A percentile compares a stretch with the other conserved stretches of the same genome.
These are phyloP conservation scores for Sinocyclocheilus grahami DNA, from an alignment of 2,113 vertebrate species.

Conservation along the genomic window DNA sequence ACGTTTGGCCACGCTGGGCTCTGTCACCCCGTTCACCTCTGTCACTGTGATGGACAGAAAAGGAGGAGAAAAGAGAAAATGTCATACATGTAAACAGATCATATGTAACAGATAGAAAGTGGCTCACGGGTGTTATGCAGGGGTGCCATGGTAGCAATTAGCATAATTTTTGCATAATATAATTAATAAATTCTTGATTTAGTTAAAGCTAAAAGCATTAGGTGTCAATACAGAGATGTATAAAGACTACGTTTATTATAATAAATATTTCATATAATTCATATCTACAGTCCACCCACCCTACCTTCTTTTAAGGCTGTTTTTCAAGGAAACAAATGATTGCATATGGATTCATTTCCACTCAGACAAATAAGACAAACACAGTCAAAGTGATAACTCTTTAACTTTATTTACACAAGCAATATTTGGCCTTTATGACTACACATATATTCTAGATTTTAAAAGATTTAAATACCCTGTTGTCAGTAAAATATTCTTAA, in stretches of 20 bases:
- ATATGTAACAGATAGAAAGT: no score
- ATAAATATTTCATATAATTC: neutral
- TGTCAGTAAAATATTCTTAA: neutral
- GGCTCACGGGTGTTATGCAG: neutral
- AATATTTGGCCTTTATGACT: constrained; percentile 45
- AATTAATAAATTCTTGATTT: neutral
- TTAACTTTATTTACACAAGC: constrained; percentile 38
- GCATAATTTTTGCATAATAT: no score
- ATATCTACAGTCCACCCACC: neutral
- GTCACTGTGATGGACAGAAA: constrained; percentile 66
- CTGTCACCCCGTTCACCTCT: constrained; percentile 86
- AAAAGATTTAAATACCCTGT: constrained; percentile 29
- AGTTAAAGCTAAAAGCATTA: neutral
- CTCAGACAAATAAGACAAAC: constrained; percentile 39
- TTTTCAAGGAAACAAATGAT: neutral
- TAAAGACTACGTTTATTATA: neutral
- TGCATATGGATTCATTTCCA: neutral
- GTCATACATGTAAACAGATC: no score
- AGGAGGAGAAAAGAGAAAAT: neutral
- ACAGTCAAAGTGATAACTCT: constrained; percentile 34
- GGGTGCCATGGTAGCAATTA: neutral
- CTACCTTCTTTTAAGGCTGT: neutral
- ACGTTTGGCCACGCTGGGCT: constrained; percentile 88
- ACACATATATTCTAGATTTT: constrained; percentile 35
- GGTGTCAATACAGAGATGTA: neutral